These are phyloP conservation scores for Globodera rostochiensis DNA, from an alignment of 1,140 invertebrate species.

Conservation along the genomic window DNA sequence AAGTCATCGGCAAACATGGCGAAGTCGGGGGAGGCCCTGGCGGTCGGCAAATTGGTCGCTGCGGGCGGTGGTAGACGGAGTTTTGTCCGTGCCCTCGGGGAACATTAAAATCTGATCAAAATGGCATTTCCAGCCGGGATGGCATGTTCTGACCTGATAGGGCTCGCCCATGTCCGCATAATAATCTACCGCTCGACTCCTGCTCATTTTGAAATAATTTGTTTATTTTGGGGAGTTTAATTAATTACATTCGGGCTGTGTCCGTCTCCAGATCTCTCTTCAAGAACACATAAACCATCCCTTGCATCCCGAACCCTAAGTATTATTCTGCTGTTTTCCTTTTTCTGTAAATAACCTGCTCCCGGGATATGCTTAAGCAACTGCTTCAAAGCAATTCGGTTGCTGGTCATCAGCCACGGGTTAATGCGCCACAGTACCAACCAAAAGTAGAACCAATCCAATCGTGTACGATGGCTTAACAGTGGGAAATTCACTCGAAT, in stretches of 20 bases:
- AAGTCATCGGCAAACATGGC: slow-evolving; percentile 11
- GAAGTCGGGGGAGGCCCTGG: slow-evolving; percentile 52
- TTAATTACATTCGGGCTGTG: slow-evolving; percentile 70
- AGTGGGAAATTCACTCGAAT: neutral
- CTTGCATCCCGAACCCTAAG: slow-evolving; percentile 84
- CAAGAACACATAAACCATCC: slow-evolving; percentile 81
- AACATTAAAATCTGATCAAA: slow-evolving; percentile 75
- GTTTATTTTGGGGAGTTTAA: neutral
- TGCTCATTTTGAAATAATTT: neutral
- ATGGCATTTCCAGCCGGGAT: neutral
- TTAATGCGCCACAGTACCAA: slow-evolving; percentile 79
- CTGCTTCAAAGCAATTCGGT: slow-evolving; percentile 82
- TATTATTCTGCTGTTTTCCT: neutral
- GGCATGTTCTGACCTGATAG: slow-evolving; percentile 65
- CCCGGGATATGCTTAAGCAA: slow-evolving; percentile 78
- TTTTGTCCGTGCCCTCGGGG: slow-evolving; percentile 85
- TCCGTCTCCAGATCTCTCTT: slow-evolving; percentile 80
- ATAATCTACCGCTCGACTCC: slow-evolving; percentile 70
- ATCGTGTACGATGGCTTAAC: slow-evolving; percentile 75
- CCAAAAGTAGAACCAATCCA: slow-evolving; percentile 91
- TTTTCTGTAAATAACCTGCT: slow-evolving; percentile 69
- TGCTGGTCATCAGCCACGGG: slow-evolving; percentile 71
- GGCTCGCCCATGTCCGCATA: slow-evolving; percentile 72
- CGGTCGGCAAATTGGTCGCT: slow-evolving; percentile 60
- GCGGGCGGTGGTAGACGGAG: slow-evolving; percentile 68